Evolutionary conservation across 2,888 invertebrate genomes (phyloP).

Genomic region (Liopterus haemorrhoidalis): DNA sequence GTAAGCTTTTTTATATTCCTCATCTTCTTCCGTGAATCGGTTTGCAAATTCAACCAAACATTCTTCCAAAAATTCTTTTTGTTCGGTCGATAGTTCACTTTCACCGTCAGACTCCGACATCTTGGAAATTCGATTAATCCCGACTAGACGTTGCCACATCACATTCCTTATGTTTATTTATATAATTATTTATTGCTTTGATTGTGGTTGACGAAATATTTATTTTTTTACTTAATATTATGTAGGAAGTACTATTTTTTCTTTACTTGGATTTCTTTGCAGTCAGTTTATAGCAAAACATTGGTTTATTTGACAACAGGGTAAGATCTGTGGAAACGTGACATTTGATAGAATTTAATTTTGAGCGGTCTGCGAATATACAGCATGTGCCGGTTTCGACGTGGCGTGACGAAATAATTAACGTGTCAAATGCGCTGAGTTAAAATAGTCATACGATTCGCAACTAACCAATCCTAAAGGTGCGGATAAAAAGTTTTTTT

Average conservation of each 20-base stretch:
- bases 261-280: too few relatives aligned
- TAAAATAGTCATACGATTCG: conserved; percentile 20
- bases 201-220: too few relatives aligned
- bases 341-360: conserved; percentile 16
- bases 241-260: too few relatives aligned
- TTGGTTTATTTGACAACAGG: too few relatives aligned
- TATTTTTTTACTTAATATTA: too few relatives aligned
- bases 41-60: conserved; percentile 44
- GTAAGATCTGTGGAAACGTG: too few relatives aligned
- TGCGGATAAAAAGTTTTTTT: too few relatives aligned
- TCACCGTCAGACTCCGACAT: conserved; percentile 12
- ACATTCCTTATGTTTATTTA: too few relatives aligned
- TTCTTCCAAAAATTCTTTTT: conserved; percentile 44
- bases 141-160: too few relatives aligned
- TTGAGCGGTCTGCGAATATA: conserved; percentile 15
- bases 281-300: too few relatives aligned
- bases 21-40: conserved; percentile 44
- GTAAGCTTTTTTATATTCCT: conserved; percentile 42
- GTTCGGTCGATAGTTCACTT: conserved; percentile 39
- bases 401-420: conserved; percentile 20
- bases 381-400: conserved; percentile 21
- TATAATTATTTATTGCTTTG: too few relatives aligned
- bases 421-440: conserved; percentile 15
- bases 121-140: too few relatives aligned
- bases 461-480: conserved; percentile 19